Evolutionary conservation across 1,140 invertebrate genomes (phyloP).

Genomic region (Panonychus citri): DNA sequence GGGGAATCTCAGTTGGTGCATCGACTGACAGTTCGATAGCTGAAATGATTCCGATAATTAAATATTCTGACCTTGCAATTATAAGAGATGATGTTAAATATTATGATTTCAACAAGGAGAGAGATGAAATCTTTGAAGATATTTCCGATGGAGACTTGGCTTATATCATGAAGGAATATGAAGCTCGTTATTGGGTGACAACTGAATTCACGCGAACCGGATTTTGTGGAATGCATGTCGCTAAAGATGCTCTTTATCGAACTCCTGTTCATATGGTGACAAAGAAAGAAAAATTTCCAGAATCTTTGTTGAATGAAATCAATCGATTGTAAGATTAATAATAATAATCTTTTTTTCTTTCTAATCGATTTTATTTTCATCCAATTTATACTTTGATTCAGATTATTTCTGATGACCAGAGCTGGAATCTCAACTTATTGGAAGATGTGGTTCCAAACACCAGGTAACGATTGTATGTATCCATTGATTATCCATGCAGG

Average conservation of each 20-base stretch:
- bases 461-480: slow-evolving; percentile 51
- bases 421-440: slow-evolving; percentile 26
- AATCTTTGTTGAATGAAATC: slow-evolving; percentile 2
- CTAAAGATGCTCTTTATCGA: slow-evolving; percentile 48
- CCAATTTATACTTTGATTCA: neutral
- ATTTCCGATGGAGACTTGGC: slow-evolving; percentile 4
- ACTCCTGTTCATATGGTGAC: slow-evolving; percentile 21
- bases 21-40: neutral
- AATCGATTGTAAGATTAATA: slow-evolving; percentile 30
- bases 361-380: neutral
- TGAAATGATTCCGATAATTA: slow-evolving; percentile 5
- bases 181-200: slow-evolving; percentile 12
- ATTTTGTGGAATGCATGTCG: slow-evolving; percentile 21
- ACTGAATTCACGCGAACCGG: slow-evolving; percentile 11
- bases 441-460: slow-evolving; percentile 46
- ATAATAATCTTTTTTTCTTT: slow-evolving; percentile 1
- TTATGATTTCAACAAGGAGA: slow-evolving; percentile 3
- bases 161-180: slow-evolving; percentile 6
- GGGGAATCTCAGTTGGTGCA: slow-evolving; percentile 42
- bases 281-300: neutral
- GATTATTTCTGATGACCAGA: neutral
- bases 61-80: neutral
- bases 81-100: slow-evolving; percentile 7
- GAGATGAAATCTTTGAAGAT: slow-evolving; percentile 5
- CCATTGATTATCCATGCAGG: slow-evolving; percentile 25